A percentile compares a stretch with the other conserved stretches of the same genome.
phyloP scores from a whole-genome alignment of 2,888 invertebrate genomes.

The Parascotia fuliginaria region DNA sequence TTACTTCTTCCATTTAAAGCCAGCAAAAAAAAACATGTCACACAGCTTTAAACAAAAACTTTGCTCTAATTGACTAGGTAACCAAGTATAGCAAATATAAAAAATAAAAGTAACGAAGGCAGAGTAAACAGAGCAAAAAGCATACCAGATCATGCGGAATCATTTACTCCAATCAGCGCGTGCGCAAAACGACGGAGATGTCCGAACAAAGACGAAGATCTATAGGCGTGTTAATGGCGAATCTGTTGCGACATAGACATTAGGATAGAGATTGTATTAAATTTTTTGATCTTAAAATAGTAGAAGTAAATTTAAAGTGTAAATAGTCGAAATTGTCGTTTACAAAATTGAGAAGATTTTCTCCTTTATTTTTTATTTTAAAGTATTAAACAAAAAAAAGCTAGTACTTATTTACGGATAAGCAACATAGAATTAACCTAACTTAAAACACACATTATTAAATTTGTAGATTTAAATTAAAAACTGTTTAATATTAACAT shows the following conservation, averaged over 20 bases:
- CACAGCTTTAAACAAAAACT: conserved; percentile 23
- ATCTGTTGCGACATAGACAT: conserved; percentile 29
- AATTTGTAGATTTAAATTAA: too few species aligned
- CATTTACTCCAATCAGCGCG: conserved; percentile 78
- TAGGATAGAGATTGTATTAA: neutral
- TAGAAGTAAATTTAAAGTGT: too few species aligned
- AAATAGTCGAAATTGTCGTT: too few species aligned
- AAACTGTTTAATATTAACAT: too few species aligned
- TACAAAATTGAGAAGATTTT: too few species aligned
- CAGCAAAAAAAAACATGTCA: conserved; percentile 21
- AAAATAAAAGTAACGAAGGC: conserved; percentile 63
- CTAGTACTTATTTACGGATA: too few species aligned
- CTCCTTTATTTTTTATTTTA: too few species aligned
- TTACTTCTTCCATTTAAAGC: conserved; percentile 4
- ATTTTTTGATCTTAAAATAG: neutral
- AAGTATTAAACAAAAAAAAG: too few species aligned
- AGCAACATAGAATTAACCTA: too few species aligned
- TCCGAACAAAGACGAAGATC: conserved; percentile 61
- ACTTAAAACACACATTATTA: too few species aligned
- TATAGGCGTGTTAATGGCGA: conserved; percentile 26
- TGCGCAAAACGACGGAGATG: conserved; percentile 52
- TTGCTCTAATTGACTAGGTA: conserved; percentile 73
- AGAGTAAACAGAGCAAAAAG: conserved; percentile 77
- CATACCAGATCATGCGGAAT: conserved; percentile 79
- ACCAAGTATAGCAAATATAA: conserved; percentile 44